Conservation (phyloP, 2,797 vertebrate species). For the Pseudocheirus occidentalis region DNA sequence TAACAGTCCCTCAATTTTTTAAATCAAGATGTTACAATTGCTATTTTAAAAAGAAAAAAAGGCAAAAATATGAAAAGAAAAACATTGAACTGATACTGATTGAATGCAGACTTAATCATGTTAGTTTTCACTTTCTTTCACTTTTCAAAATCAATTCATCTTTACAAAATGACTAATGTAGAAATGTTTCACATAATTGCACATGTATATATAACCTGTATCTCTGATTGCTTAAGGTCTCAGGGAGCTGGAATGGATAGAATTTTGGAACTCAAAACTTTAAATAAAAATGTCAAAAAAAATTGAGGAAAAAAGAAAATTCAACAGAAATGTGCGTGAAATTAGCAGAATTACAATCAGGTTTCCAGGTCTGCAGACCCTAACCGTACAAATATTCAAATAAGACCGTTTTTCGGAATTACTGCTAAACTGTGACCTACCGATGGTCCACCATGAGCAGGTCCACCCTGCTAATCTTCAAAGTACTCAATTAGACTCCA, state of each 20-base stretch:
- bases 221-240: too few species aligned
- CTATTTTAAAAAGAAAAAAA: background rate
- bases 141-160: too few species aligned
- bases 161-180: too few species aligned
- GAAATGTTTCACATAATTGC: too few species aligned
- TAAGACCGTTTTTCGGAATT: background rate
- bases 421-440: background rate
- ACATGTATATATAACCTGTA: too few species aligned
- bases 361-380: background rate
- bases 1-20: slow-evolving; percentile 3
- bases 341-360: slow-evolving; percentile 21
- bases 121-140: too few species aligned
- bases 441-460: background rate
- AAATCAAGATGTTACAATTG: background rate
- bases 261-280: too few species aligned
- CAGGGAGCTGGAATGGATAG: too few species aligned
- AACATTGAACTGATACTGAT: too few species aligned
- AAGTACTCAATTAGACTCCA: background rate
- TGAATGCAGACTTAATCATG: too few species aligned
- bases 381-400: background rate
- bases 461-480: background rate
- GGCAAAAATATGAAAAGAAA: background rate
- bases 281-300: too few species aligned
- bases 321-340: background rate
- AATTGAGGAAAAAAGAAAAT: background rate